Conservation (phyloP, 1,140 invertebrate genomes). For the Lysiphlebus fabarum region DNA sequence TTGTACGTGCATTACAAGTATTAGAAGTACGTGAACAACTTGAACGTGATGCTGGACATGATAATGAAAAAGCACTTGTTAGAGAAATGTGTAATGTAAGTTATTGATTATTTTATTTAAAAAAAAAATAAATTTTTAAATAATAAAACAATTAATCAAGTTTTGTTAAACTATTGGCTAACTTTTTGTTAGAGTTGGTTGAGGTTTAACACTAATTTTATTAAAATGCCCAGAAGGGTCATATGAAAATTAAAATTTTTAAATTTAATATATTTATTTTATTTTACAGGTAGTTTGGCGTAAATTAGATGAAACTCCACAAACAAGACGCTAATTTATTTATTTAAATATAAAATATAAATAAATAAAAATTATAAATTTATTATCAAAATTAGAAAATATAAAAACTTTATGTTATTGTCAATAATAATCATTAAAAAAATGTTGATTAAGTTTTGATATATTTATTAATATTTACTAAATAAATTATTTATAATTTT, state of each 20-base stretch:
- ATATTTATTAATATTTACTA: too few relatives aligned
- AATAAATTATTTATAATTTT: too few relatives aligned
- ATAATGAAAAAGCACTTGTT: constrained; percentile 88
- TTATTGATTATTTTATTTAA: constrained; percentile 20
- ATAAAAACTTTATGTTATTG: too few relatives aligned
- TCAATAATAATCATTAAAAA: too few relatives aligned
- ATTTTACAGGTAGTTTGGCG: constrained; percentile 67
- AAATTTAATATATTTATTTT: constrained; percentile 11
- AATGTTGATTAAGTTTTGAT: too few relatives aligned
- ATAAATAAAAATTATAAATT: too few relatives aligned
- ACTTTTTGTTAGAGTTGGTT: too few relatives aligned
- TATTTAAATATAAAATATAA: too few relatives aligned
- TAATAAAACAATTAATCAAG: too few relatives aligned
- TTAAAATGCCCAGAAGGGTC: background rate
- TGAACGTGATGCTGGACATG: constrained; percentile 77
- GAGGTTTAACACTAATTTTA: too few relatives aligned
- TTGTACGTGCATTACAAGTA: constrained; percentile 85
- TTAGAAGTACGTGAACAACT: constrained; percentile 86
- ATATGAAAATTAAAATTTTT: constrained; percentile 10
- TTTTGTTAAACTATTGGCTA: too few relatives aligned
- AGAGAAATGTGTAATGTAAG: constrained; percentile 95
- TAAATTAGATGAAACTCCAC: constrained; percentile 65
- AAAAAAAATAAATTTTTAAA: background rate
- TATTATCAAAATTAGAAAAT: too few relatives aligned
- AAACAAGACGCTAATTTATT: constrained; percentile 54